A percentile compares a stretch with the other conserved stretches of the same genome.
phyloP scores from a whole-genome alignment of 2,113 vertebrate species.

The Boleophthalmus pectinirostris region DNA sequence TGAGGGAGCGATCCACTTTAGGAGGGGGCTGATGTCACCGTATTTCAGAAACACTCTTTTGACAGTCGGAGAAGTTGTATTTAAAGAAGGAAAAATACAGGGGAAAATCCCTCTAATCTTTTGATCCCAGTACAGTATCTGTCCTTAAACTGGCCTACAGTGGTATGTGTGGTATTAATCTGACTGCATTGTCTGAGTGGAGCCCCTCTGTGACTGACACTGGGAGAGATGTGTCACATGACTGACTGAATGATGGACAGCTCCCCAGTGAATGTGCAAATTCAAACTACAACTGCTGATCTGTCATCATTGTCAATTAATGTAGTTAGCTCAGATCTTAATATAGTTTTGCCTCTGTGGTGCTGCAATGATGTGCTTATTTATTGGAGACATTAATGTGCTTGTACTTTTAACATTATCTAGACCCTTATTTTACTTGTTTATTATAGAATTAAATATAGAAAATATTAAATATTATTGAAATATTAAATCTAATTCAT shows the following conservation, averaged over 20 bases:
- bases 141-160: constrained; percentile 67
- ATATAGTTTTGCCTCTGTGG: not conserved
- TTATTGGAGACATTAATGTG: too few species aligned
- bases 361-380: not conserved
- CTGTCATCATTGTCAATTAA: not conserved
- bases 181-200: constrained; percentile 57
- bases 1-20: constrained; percentile 51
- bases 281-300: constrained; percentile 18
- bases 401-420: too few species aligned
- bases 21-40: constrained; percentile 60
- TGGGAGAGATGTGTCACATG: constrained; percentile 44
- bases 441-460: too few species aligned
- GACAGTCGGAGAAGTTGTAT: constrained; percentile 70
- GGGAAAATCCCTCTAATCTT: constrained; percentile 73
- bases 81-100: constrained; percentile 71
- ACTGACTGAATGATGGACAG: constrained; percentile 30
- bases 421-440: too few species aligned
- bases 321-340: not conserved
- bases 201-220: constrained; percentile 46
- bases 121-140: constrained; percentile 72
- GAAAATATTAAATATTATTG: too few species aligned
- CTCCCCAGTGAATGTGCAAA: constrained; percentile 19
- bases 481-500: too few species aligned
- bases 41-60: constrained; percentile 67
- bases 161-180: constrained; percentile 68